phyloP scores from a whole-genome alignment of 2,797 vertebrate genomes.

The Coranthus polyacanthus region DNA sequence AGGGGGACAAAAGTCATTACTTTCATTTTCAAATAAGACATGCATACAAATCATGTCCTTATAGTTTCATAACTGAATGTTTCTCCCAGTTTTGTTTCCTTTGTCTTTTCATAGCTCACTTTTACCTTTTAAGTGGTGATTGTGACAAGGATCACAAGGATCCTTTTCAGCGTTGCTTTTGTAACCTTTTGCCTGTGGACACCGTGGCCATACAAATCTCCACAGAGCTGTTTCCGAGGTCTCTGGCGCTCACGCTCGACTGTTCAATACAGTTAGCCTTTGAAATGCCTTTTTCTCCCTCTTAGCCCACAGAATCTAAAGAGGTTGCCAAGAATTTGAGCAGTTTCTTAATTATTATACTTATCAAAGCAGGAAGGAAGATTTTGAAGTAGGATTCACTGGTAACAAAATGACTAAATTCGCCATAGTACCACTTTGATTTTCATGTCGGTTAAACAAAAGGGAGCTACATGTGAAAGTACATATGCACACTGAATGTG shows the following conservation, averaged over 20 bases:
- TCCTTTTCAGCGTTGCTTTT: constrained; percentile 60
- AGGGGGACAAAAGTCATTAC: constrained; percentile 17
- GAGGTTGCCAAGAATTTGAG: constrained; percentile 7
- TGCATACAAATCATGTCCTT: constrained; percentile 30
- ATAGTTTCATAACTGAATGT: constrained; percentile 1
- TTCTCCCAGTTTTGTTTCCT: background rate
- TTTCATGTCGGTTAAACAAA: too few relatives aligned
- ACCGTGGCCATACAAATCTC: constrained; percentile 43
- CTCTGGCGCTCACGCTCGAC: constrained; percentile 49
- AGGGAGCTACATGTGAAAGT: too few relatives aligned
- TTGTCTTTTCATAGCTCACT: constrained; percentile 6
- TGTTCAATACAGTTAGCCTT: constrained; percentile 43
- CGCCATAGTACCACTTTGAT: constrained; percentile 1
- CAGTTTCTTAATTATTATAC: constrained; percentile 36
- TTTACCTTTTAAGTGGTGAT: constrained; percentile 22
- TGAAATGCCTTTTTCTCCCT: constrained; percentile 29
- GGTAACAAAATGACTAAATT: constrained; percentile 41
- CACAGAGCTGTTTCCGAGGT: too few relatives aligned
- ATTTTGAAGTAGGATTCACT: constrained; percentile 31
- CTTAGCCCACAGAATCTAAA: constrained; percentile 19
- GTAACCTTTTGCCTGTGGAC: constrained; percentile 61
- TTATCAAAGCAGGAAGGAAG: constrained; percentile 22
- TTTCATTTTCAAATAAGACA: constrained; percentile 14
- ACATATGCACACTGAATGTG: too few relatives aligned
- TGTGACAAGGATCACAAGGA: constrained; percentile 26